Base-by-base conservation (phyloP, 1,140 invertebrate genomes). In the Arion vulgaris region DNA sequence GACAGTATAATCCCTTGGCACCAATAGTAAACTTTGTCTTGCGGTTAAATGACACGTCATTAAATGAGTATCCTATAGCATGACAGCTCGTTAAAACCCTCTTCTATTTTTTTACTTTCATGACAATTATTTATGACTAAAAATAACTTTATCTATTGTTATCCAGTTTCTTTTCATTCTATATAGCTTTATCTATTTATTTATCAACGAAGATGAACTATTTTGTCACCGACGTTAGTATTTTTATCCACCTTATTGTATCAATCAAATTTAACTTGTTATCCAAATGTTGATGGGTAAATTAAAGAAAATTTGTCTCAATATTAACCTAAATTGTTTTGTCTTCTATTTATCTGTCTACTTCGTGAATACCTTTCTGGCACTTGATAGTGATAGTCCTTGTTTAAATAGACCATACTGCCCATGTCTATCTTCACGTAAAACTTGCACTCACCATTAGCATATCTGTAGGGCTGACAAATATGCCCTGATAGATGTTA, bases 1-100 rank as follows among this genome's bases (percentile, higher is more conserved):
- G 62, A 2, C n/a, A 66, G 62, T 28, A 0, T 28, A 66, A 66
- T 66, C 62, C n/a, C 62, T 7, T 32, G 62, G 62, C 62, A 17
- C 62, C 62, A 66, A 66, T 66, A 66, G 62, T 66, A 66, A 66
- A 66, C n/a, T 66, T 23, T 28, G 62, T 17, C 62, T 28, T 32
- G 62, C 32, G 17, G 62, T 32, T 66, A 32, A n/a, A 28, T 17
- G 62, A 66, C 62, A 66, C n/a, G 62, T 32, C 62, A 66, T 66
- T 28, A 66, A 66, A 28, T 34, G 17, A 28, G 5, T 66, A 34
- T 34, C 62, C 62, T 66, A 66, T 66, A 28, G 62, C 28, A 23
- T 66, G 62, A 66, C 62, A 66, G 62, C 62, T 66, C 62, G n/a
- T 28, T 66, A 66, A 32, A 28, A 1, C 32, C 4, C 17, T 34